Evolutionary conservation across 1,140 invertebrate species (phyloP).

Genomic region (Chrysopa pallens): DNA sequence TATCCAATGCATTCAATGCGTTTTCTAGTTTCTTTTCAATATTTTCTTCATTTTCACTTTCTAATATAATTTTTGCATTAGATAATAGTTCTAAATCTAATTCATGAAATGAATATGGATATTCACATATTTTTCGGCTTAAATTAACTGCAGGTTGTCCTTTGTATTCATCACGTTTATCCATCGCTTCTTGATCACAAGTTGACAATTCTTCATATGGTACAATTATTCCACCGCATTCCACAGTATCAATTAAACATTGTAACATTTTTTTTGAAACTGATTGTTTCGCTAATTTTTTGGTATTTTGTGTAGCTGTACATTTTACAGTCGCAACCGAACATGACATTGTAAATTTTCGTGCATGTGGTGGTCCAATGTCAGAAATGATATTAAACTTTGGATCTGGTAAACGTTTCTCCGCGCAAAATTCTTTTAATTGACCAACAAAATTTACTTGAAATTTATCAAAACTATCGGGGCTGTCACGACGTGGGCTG

Average conservation of each 20-base stretch:
- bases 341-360: slow-evolving; percentile 33
- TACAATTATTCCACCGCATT: neutral
- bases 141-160: too few relatives aligned
- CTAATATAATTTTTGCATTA: too few relatives aligned
- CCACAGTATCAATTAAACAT: slow-evolving; percentile 5
- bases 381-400: slow-evolving; percentile 31
- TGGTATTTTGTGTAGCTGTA: slow-evolving; percentile 12
- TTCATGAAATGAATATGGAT: too few relatives aligned
- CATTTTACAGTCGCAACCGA: slow-evolving; percentile 25
- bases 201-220: neutral
- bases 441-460: slow-evolving; percentile 10
- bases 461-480: neutral
- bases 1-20: too few relatives aligned
- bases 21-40: too few relatives aligned
- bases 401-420: slow-evolving; percentile 31
- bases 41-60: too few relatives aligned
- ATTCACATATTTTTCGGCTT: too few relatives aligned
- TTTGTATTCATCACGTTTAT: too few relatives aligned
- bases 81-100: too few relatives aligned
- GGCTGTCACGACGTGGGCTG: neutral
- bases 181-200: too few relatives aligned
- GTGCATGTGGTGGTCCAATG: slow-evolving; percentile 36
- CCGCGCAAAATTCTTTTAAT: slow-evolving; percentile 25
- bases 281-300: slow-evolving; percentile 15
- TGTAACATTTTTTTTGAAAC: slow-evolving; percentile 11